These are phyloP conservation scores for Xestia c-nigrum DNA, from an alignment of 2,888 invertebrate genomes.

Conservation along the genomic window DNA sequence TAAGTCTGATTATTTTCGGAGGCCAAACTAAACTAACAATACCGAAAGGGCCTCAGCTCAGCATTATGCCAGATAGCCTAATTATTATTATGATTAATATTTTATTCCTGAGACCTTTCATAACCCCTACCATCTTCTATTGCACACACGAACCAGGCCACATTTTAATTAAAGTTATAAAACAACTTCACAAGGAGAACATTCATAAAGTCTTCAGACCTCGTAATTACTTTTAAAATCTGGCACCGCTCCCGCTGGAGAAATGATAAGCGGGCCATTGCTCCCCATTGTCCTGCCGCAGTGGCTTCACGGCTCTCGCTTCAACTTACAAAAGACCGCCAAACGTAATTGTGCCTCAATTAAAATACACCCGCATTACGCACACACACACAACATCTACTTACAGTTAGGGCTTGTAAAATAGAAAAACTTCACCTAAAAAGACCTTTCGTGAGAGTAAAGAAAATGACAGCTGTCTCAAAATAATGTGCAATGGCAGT, in stretches of 20 bases:
- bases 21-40: too few relatives aligned
- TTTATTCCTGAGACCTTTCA: not conserved
- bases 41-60: too few relatives aligned
- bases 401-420: slow-evolving; percentile 40
- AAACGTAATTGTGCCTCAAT: slow-evolving; percentile 75
- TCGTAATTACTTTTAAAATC: slow-evolving; percentile 56
- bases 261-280: slow-evolving; percentile 66
- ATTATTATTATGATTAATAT: not conserved
- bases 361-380: slow-evolving; percentile 77
- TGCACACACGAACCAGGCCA: not conserved
- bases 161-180: slow-evolving; percentile 37
- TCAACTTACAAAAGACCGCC: slow-evolving; percentile 70
- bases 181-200: slow-evolving; percentile 25
- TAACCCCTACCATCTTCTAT: not conserved
- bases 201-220: slow-evolving; percentile 50
- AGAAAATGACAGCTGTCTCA: slow-evolving; percentile 2
- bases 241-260: slow-evolving; percentile 37
- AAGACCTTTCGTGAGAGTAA: not conserved
- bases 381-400: slow-evolving; percentile 58
- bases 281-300: slow-evolving; percentile 59
- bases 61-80: not conserved
- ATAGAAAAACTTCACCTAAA: not conserved
- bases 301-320: slow-evolving; percentile 54
- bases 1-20: not conserved
- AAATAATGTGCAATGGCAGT: slow-evolving; percentile 2